These are phyloP conservation scores for Grapholita molesta DNA, from an alignment of 1,140 invertebrate genomes.

Conservation along the genomic window DNA sequence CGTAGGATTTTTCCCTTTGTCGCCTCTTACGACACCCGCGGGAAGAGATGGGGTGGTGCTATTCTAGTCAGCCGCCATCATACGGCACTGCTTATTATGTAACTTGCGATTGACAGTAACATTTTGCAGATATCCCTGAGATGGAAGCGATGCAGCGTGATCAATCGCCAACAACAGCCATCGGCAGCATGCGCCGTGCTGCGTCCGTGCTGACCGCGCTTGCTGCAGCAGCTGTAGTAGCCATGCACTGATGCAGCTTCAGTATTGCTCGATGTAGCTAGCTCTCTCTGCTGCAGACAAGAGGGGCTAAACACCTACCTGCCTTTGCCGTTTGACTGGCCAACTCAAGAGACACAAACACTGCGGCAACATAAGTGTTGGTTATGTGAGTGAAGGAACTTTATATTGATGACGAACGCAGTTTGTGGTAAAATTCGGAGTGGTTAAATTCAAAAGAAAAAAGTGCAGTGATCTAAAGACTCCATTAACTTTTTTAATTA, in stretches of 20 bases:
- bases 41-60: too few relatives aligned
- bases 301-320: too few relatives aligned
- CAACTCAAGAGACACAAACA: too few relatives aligned
- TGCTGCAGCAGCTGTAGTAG: too few relatives aligned
- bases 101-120: background rate
- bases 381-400: background rate
- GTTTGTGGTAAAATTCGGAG: too few relatives aligned
- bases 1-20: too few relatives aligned
- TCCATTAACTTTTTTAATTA: background rate
- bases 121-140: constrained; percentile 24
- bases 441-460: background rate
- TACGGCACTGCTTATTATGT: background rate
- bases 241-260: too few relatives aligned
- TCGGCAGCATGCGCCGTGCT: background rate
- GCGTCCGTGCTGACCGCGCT: background rate
- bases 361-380: too few relatives aligned
- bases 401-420: background rate
- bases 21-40: too few relatives aligned
- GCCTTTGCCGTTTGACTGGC: too few relatives aligned
- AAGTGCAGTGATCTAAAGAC: background rate
- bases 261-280: too few relatives aligned
- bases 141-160: constrained; percentile 59
- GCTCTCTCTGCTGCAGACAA: too few relatives aligned
- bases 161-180: constrained; percentile 29
- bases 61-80: background rate